Evolutionary conservation across 2,113 vertebrate genomes (phyloP).

Genomic region (Zosterops hypoxanthus): DNA sequence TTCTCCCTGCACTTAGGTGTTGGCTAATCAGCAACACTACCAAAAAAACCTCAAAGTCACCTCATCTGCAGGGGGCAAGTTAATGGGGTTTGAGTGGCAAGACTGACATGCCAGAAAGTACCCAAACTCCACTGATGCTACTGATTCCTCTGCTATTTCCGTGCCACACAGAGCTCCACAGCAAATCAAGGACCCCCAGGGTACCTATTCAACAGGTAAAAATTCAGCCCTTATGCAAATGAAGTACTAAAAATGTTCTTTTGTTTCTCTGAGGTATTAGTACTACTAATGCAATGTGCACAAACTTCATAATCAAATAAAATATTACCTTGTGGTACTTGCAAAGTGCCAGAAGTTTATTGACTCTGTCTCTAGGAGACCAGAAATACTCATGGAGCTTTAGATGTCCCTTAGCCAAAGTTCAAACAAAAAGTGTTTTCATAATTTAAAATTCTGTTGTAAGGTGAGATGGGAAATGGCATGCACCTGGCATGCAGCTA

Average conservation of each 20-base stretch:
- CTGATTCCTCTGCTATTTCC: neutral
- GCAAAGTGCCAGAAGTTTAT: constrained; percentile 18
- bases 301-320: constrained; percentile 27
- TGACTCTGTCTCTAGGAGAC: neutral
- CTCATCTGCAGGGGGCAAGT: neutral
- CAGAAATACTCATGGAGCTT: neutral
- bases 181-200: constrained; percentile 25
- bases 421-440: neutral
- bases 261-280: constrained; percentile 31
- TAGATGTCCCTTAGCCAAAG: neutral
- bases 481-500: constrained; percentile 21
- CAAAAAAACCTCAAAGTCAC: neutral
- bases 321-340: neutral
- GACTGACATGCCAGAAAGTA: neutral
- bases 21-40: neutral
- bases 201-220: constrained; percentile 23
- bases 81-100: neutral
- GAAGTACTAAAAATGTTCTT: constrained; percentile 48
- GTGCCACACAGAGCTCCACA: neutral
- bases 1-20: neutral
- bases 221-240: constrained; percentile 55
- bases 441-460: constrained; percentile 19
- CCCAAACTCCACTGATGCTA: neutral
- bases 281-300: neutral
- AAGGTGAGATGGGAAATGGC: neutral